Evolutionary conservation across 2,113 vertebrate genomes (phyloP).

Genomic region (Kryptolebias marmoratus): DNA sequence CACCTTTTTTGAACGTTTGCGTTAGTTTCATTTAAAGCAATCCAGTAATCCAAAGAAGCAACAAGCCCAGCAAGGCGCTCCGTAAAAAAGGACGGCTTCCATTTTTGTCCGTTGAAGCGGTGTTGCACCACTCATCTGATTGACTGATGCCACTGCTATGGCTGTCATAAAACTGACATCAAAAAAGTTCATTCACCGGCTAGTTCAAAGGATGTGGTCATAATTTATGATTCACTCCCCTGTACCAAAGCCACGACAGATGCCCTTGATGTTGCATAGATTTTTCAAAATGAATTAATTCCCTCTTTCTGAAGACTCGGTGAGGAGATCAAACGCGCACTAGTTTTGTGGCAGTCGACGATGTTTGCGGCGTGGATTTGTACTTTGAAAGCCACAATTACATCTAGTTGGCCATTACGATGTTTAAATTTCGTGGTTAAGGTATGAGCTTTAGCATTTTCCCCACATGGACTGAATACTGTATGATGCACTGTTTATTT

Average conservation of each 20-base stretch:
- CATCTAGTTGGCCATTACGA: conserved; percentile 11
- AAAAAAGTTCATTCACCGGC: conserved; percentile 46
- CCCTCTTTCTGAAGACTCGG: conserved; percentile 41
- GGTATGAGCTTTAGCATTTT: not conserved
- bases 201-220: conserved; percentile 60
- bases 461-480: not conserved
- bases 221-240: conserved; percentile 60
- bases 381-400: conserved; percentile 29
- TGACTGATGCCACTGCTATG: conserved; percentile 55
- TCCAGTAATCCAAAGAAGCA: conserved; percentile 8
- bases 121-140: conserved; percentile 61
- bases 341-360: conserved; percentile 32
- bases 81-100: conserved; percentile 41
- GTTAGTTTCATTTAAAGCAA: not conserved
- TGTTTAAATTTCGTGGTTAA: conserved; percentile 18
- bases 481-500: no score
- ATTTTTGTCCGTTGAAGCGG: conserved; percentile 45
- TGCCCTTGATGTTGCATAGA: conserved; percentile 65
- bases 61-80: conserved; percentile 16
- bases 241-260: conserved; percentile 52
- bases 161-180: conserved; percentile 63
- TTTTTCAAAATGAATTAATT: conserved; percentile 44
- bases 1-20: no score
- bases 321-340: conserved; percentile 36
- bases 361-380: conserved; percentile 34